Percentiles rank a stretch among this genome's conserved stretches.
Conservation (phyloP, 2,113 vertebrate genomes). For the Scatophagus argus region DNA sequence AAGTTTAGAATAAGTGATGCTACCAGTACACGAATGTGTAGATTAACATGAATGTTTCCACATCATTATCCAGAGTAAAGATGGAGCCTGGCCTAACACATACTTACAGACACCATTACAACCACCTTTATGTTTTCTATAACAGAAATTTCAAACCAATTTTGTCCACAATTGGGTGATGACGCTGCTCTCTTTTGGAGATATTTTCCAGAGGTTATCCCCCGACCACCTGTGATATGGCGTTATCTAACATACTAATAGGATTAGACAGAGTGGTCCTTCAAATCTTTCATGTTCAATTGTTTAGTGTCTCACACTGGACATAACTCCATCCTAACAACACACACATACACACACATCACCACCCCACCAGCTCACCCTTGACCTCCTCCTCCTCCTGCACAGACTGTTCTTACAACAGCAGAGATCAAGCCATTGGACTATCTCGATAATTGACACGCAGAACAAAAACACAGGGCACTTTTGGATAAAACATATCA, state of each 20-base stretch:
- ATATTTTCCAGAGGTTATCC: conserved; percentile 33
- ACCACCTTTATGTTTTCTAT: not conserved
- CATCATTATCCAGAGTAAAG: not conserved
- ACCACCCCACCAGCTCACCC: conserved; percentile 42
- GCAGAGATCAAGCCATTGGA: conserved; percentile 45
- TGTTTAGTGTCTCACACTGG: conserved; percentile 48
- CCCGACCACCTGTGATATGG: conserved; percentile 61
- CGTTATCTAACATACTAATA: conserved; percentile 69
- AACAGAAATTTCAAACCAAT: not conserved
- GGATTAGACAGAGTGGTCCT: conserved; percentile 73
- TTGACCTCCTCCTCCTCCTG: conserved; percentile 47
- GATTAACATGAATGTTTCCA: not conserved
- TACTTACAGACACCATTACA: not conserved
- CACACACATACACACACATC: conserved; percentile 42
- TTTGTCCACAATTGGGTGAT: not conserved
- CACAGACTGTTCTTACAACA: conserved; percentile 33
- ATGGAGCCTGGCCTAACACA: not conserved
- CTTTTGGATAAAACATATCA: conserved; percentile 73
- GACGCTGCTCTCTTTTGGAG: conserved; percentile 1
- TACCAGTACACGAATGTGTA: too few relatives aligned
- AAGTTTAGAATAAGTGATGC: not conserved
- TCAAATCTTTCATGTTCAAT: conserved; percentile 67
- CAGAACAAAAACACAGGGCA: conserved; percentile 64
- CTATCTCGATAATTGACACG: conserved; percentile 55
- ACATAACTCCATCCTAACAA: conserved; percentile 44